Evolutionary conservation across 2,888 invertebrate genomes (phyloP), one percentile per base, ranked within the genome.

Genomic region (Sepioteuthis lessoniana): DNA sequence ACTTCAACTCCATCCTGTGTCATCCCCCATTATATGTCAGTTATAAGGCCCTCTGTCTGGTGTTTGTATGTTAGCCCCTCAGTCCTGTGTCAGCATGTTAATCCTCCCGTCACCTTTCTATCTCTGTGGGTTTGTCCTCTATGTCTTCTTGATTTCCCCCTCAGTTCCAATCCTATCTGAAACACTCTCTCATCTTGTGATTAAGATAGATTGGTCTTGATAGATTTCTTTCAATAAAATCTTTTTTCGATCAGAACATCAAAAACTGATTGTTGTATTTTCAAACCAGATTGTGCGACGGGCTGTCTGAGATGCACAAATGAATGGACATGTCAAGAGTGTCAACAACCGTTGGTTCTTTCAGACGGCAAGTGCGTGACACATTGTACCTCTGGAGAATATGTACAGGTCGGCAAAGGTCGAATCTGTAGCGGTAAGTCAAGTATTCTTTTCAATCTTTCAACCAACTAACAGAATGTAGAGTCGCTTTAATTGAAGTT

Each of bases 291-390:
- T 38, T 96, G 96, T 94, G 95, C 95, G 47, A 95, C 95, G 93
- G 95, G 95, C 35, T 96, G 96, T 94, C 94, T 95, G 76, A 90
- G 93, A 10, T 96, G 96, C 94, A 93, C 94, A 10, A 95, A 95
- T 1, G 95, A 95, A 0, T 94, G 95, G 25, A 94, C 94, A 16
- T 96, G 96, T 94, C 95, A 94, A 16, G 93, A 94, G n/a, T 96
- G 96, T 95, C 94, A 94, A 31, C 94, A 94, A 8, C 95, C 96
- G 38, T 95, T 95, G 94, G 91, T 96, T 38, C 95, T 96, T 90
- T 95, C 95, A 60, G 94, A 94, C 28, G 96, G 96, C 16, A 94
- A 95, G 25, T 96, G 96, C 95, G 96, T 96, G n/a, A 94, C 94
- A 38, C 91, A 95, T 38, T 96, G 96, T 95, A 95, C 94, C 19